Conservation (phyloP, 2,888 invertebrate species). For the Sycophila texana region DNA sequence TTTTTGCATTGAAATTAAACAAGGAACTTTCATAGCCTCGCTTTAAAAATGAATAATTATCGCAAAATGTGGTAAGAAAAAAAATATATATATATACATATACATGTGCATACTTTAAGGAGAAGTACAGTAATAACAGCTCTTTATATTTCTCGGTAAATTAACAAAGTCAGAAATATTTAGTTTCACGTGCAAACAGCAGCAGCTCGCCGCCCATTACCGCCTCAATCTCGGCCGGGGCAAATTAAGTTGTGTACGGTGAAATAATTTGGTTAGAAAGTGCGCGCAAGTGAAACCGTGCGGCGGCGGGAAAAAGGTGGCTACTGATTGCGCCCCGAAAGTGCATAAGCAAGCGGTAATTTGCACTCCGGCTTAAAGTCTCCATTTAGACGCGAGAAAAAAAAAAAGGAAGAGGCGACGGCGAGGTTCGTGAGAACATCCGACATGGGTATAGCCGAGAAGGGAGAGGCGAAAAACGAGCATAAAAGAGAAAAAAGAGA, state of each 20-base stretch:
- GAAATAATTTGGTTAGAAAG: slow-evolving; percentile 36
- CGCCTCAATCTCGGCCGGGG: neutral
- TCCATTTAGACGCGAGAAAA: slow-evolving; percentile 30
- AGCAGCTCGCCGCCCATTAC: neutral
- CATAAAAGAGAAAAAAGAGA: neutral
- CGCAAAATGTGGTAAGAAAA: too few relatives aligned
- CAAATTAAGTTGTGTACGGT: too few relatives aligned
- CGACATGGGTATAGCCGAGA: slow-evolving; percentile 14
- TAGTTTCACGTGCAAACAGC: neutral
- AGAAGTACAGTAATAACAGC: too few relatives aligned
- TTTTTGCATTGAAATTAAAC: too few relatives aligned
- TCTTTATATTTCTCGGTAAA: too few relatives aligned
- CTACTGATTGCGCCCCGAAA: slow-evolving; percentile 23
- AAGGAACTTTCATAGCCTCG: too few relatives aligned
- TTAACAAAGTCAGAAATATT: neutral
- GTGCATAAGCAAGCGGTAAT: slow-evolving; percentile 39
- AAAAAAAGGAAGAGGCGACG: slow-evolving; percentile 9
- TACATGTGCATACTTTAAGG: too few relatives aligned
- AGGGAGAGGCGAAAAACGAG: slow-evolving; percentile 16
- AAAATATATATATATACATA: too few relatives aligned
- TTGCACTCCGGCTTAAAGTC: slow-evolving; percentile 34
- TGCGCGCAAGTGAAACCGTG: slow-evolving; percentile 4
- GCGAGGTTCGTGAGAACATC: slow-evolving; percentile 19
- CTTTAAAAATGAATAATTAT: too few relatives aligned
- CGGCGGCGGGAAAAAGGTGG: neutral